A percentile compares a stretch with the other conserved stretches of the same genome.
Conservation (phyloP, 2,797 vertebrate species). For the Xiphophorus birchmanni region DNA sequence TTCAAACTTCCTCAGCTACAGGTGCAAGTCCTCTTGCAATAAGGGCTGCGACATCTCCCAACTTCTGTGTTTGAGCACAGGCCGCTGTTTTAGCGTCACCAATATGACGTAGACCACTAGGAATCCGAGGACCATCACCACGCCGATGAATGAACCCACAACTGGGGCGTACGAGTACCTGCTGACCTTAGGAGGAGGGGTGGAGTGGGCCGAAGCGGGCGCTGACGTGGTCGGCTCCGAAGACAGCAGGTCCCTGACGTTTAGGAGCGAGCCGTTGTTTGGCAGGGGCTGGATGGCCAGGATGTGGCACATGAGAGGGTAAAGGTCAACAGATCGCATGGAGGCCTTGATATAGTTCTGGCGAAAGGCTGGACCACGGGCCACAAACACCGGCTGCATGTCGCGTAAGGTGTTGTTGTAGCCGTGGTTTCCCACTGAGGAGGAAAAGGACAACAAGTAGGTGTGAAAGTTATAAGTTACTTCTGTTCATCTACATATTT, state of each 20-base stretch:
- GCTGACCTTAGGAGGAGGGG: slow-evolving; percentile 14
- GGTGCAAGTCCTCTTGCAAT: slow-evolving; percentile 81
- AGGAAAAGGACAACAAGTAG: slow-evolving; percentile 31
- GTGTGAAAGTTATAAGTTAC: not conserved
- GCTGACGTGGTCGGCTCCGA: slow-evolving; percentile 40
- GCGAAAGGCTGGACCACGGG: slow-evolving; percentile 89
- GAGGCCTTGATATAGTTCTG: slow-evolving; percentile 81
- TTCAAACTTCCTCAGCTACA: slow-evolving; percentile 57
- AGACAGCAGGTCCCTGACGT: slow-evolving; percentile 84
- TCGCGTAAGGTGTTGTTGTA: slow-evolving; percentile 88
- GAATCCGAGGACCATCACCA: slow-evolving; percentile 85
- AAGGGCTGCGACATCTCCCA: slow-evolving; percentile 89
- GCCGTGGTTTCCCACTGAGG: slow-evolving; percentile 91
- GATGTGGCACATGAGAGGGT: slow-evolving; percentile 91
- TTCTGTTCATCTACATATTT: not conserved
- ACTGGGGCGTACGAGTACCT: slow-evolving; percentile 77
- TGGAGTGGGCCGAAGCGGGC: slow-evolving; percentile 9
- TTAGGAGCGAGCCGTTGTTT: slow-evolving; percentile 89
- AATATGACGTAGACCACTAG: slow-evolving; percentile 84
- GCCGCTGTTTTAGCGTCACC: slow-evolving; percentile 82
- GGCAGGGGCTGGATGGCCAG: slow-evolving; percentile 83
- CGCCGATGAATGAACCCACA: slow-evolving; percentile 84
- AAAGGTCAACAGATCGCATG: slow-evolving; percentile 89
- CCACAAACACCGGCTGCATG: slow-evolving; percentile 93
- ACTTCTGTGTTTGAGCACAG: slow-evolving; percentile 75